Evolutionary conservation across 1,140 invertebrate species (phyloP).

Genomic region (Rhynchophorus ferrugineus): DNA sequence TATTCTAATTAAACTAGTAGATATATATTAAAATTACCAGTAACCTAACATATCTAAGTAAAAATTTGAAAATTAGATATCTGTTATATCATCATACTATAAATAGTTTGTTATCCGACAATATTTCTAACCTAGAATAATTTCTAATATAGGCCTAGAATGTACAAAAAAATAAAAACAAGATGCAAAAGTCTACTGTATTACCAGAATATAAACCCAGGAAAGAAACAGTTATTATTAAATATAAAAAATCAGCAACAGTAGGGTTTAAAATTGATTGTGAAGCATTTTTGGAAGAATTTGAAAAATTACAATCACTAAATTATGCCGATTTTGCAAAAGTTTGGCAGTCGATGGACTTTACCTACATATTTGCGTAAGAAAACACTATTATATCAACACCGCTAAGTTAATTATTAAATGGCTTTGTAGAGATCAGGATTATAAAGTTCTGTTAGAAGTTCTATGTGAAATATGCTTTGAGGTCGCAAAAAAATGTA

Average conservation of each 20-base stretch:
- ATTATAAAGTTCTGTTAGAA: conserved; percentile 11
- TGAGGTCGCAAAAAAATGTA: conserved; percentile 20
- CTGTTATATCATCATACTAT: too few relatives aligned
- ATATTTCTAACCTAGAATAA: too few relatives aligned
- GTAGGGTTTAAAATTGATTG: conserved; percentile 21
- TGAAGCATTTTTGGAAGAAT: conserved; percentile 21
- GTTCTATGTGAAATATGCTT: conserved; percentile 19
- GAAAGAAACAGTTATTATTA: neutral
- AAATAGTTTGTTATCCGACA: too few relatives aligned
- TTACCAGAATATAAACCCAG: too few relatives aligned
- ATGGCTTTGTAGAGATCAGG: conserved; percentile 19
- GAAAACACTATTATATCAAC: conserved; percentile 1
- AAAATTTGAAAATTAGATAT: too few relatives aligned
- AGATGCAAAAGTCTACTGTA: too few relatives aligned
- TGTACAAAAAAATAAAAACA: too few relatives aligned
- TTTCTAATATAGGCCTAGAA: too few relatives aligned
- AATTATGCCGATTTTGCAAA: conserved; percentile 17
- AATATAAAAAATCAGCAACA: conserved; percentile 16
- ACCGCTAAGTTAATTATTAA: neutral
- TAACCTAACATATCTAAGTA: too few relatives aligned
- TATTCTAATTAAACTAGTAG: too few relatives aligned
- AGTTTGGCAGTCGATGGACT: conserved; percentile 19
- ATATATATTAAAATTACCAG: too few relatives aligned
- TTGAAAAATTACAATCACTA: conserved; percentile 11
- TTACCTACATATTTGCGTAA: conserved; percentile 22